phyloP scores from a whole-genome alignment of 1,140 invertebrate species.

The Lucilia sericata region DNA sequence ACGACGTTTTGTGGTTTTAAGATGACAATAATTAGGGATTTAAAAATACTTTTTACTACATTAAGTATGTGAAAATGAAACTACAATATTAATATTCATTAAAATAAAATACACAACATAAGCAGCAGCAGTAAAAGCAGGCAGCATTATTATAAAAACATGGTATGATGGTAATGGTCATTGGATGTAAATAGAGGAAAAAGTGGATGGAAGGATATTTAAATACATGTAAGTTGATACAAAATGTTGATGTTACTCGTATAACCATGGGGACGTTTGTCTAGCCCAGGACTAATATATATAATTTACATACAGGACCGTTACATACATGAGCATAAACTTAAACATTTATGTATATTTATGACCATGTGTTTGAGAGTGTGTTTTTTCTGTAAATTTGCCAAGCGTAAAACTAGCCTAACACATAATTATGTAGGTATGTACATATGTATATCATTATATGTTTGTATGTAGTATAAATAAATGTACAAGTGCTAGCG shows the following conservation, averaged over 20 bases:
- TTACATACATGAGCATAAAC: neutral
- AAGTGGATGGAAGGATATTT: neutral
- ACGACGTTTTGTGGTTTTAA: neutral
- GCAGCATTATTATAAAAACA: neutral
- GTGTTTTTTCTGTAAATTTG: neutral
- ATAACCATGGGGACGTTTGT: neutral
- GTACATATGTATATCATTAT: too few species aligned
- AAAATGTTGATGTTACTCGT: neutral
- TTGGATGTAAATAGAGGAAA: neutral
- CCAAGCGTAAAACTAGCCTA: slow-evolving; percentile 10
- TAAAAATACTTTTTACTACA: slow-evolving; percentile 11
- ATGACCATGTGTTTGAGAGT: neutral
- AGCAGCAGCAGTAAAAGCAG: neutral
- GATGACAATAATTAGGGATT: neutral
- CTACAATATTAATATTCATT: slow-evolving; percentile 12
- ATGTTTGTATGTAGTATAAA: too few species aligned
- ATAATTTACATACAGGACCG: neutral
- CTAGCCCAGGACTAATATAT: neutral
- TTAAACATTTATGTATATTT: too few species aligned
- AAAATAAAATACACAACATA: slow-evolving; percentile 3
- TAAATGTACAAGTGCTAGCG: too few species aligned
- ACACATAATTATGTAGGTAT: neutral
- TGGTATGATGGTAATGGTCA: neutral
- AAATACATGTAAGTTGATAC: neutral
- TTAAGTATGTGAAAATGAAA: neutral